Evolutionary conservation across 92 coral and sea anemone species (phyloP), one percentile per base, ranked within the genome.

Genomic region (Phenganax subtilis): DNA sequence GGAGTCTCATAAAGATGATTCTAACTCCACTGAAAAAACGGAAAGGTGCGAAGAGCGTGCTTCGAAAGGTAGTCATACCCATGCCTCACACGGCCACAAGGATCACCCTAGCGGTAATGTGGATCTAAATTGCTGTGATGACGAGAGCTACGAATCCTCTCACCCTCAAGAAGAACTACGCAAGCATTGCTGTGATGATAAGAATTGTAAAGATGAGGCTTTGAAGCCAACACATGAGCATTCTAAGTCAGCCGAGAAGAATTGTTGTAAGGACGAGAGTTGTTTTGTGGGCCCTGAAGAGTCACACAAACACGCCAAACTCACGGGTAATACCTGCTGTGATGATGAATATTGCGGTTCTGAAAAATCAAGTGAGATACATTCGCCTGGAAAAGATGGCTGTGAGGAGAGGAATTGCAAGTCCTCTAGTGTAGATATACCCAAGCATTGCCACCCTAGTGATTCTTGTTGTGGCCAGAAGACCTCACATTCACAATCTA

Each of bases 391-490:
- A 54, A 54, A 9, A 70, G 52, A 58, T 52, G n/a, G 77, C 37
- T 72, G 57, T 54, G 77, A 72, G 31, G n/a, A 71, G 14, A 71
- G 30, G 29, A 17, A 8, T 64, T 64, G 71, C 16, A 47, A 47
- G 47, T 28, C 72, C 72, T 12, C 72, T 28, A 67, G 72, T 31
- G 51, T 28, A 31, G 72, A 28, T 6, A 28, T 15, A 51, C 72
- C 29, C 72, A 67, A 67, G 72, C 72, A 67, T 67, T 67, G 51
- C 9, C 72, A 67, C 72, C 1, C 72, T 17, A 16, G 11, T 3
- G 72, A 8, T 67, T 28, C 72, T 16, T 67, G 72, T 31, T 67
- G 72, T 67, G 72, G 72, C 12, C 15, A 67, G 9, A 67, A 67
- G 51, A 27, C 2, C 28, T 27, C 25, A 20, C 25, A 20, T 20